Conservation (phyloP, 2,888 invertebrate genomes). For the Acronicta leporina region DNA sequence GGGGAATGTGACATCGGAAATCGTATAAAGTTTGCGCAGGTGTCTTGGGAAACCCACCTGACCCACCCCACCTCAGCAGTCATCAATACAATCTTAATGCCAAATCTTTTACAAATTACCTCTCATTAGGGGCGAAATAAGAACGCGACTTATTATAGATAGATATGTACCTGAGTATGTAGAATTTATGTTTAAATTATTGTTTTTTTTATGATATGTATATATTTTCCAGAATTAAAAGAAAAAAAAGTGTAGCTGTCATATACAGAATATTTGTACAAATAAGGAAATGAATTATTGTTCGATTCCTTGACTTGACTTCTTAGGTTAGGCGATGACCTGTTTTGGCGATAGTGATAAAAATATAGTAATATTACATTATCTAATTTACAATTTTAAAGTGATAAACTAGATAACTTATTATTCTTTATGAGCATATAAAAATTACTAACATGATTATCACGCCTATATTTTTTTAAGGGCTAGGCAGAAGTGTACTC, state of each 20-base stretch:
- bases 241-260: background rate
- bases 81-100: slow-evolving; percentile 33
- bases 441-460: too few species aligned
- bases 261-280: background rate
- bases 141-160: slow-evolving; percentile 4
- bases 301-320: slow-evolving; percentile 17
- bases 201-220: background rate
- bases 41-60: background rate
- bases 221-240: slow-evolving; percentile 7
- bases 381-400: slow-evolving; percentile 1
- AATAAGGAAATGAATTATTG: slow-evolving; percentile 13
- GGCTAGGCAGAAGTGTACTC: too few species aligned
- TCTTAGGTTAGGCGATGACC: slow-evolving; percentile 46
- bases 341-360: slow-evolving; percentile 36
- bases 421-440: too few species aligned
- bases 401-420: too few species aligned
- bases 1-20: slow-evolving; percentile 10
- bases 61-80: slow-evolving; percentile 9
- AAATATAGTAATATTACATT: slow-evolving; percentile 4
- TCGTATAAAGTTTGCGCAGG: slow-evolving; percentile 9
- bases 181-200: too few species aligned
- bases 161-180: too few species aligned
- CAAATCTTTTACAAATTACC: slow-evolving; percentile 39
- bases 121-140: slow-evolving; percentile 30
- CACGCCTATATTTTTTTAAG: too few species aligned